Conservation (phyloP, 2,888 invertebrate genomes). For the Chironomus tentans region DNA sequence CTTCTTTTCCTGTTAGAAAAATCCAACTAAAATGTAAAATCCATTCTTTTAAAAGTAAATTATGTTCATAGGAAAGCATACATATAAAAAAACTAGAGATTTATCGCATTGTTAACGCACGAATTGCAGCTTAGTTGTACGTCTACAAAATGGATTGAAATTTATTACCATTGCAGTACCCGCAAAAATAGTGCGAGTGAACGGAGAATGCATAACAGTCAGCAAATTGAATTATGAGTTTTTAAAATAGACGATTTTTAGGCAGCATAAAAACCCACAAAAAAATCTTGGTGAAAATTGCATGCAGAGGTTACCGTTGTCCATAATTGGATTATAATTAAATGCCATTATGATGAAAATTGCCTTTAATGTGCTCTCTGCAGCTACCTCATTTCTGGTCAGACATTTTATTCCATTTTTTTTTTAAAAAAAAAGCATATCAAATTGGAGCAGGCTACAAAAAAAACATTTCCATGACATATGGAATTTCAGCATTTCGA, state of each 20-base stretch:
- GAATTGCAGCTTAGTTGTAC: background rate
- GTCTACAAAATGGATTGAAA: background rate
- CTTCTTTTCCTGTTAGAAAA: too few species aligned
- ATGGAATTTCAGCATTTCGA: background rate
- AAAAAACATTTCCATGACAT: background rate
- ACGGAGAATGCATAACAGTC: background rate
- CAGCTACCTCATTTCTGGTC: background rate
- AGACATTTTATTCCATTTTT: background rate
- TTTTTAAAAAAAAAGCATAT: background rate
- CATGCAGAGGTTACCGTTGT: background rate
- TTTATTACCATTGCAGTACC: background rate
- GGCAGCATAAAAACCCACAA: background rate
- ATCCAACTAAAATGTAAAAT: too few species aligned
- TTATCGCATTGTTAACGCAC: constrained; percentile 7
- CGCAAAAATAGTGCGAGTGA: background rate
- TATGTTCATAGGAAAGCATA: background rate
- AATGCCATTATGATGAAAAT: constrained; percentile 15
- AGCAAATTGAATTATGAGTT: background rate
- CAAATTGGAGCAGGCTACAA: background rate
- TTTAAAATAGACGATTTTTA: background rate
- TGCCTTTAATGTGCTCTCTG: background rate
- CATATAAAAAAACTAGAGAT: too few species aligned
- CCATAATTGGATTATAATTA: constrained; percentile 17
- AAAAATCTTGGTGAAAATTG: background rate
- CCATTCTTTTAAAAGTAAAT: background rate